These are phyloP conservation scores for Ceyx melanurus DNA, from an alignment of 2,113 vertebrate genomes.

Conservation along the genomic window DNA sequence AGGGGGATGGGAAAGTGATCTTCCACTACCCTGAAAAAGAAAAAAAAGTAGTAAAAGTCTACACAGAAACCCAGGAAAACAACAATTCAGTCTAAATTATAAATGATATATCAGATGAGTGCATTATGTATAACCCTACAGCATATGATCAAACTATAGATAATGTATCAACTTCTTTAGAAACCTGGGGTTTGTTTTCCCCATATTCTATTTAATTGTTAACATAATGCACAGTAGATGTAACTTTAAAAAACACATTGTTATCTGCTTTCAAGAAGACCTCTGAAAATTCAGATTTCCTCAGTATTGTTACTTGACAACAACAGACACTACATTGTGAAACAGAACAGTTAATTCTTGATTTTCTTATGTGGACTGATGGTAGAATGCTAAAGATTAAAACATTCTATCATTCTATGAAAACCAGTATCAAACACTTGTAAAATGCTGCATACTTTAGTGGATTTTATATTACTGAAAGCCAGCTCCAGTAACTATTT, in stretches of 20 bases:
- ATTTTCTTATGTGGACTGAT: background rate
- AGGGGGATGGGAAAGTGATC: slow-evolving; percentile 73
- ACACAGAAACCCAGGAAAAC: background rate
- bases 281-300: background rate
- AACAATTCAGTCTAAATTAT: background rate
- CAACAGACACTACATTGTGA: background rate
- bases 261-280: background rate
- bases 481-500: background rate
- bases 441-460: background rate
- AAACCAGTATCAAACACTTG: background rate
- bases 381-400: background rate
- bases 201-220: background rate
- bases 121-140: background rate
- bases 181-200: background rate
- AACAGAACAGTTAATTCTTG: background rate
- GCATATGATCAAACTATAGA: background rate
- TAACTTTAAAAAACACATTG: accelerated
- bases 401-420: background rate
- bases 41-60: background rate
- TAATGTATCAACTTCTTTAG: background rate
- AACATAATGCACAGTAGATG: background rate
- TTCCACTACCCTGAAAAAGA: slow-evolving; percentile 60
- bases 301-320: background rate
- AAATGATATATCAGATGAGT: background rate
- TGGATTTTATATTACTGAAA: background rate